phyloP scores from a whole-genome alignment of 1,140 invertebrate species.

The Tribolium castaneum region DNA sequence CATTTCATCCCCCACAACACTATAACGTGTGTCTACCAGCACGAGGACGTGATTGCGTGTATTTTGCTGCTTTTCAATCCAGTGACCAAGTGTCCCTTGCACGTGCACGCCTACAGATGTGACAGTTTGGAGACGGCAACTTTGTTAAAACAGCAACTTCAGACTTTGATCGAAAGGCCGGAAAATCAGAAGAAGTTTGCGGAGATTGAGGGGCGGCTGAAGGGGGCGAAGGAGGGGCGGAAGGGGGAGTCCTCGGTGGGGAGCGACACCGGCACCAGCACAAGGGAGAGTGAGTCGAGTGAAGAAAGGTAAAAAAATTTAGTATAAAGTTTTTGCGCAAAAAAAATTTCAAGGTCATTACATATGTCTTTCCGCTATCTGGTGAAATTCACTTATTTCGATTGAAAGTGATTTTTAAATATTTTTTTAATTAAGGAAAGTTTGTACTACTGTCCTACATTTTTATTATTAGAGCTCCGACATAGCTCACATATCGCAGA shows the following conservation, averaged over 20 bases:
- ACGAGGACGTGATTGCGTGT: constrained; percentile 91
- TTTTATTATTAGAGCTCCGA: not conserved
- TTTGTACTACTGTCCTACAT: not conserved
- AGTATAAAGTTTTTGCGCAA: no score
- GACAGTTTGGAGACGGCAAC: constrained; percentile 93
- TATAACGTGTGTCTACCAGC: constrained; percentile 85
- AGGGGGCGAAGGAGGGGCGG: constrained; percentile 66
- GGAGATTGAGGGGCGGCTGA: constrained; percentile 76
- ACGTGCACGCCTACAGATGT: constrained; percentile 95
- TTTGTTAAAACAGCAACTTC: constrained; percentile 84
- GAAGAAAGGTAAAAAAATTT: constrained; percentile 70
- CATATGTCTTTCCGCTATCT: not conserved
- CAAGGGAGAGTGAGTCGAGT: constrained; percentile 81
- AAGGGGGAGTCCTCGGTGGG: constrained; percentile 76
- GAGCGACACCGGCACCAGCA: constrained; percentile 77
- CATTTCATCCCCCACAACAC: constrained; percentile 96
- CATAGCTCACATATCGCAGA: no score
- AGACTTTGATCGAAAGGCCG: constrained; percentile 82
- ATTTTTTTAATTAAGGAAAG: not conserved
- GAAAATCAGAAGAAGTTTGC: constrained; percentile 89
- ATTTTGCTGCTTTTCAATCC: constrained; percentile 92
- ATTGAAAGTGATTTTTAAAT: not conserved
- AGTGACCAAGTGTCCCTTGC: constrained; percentile 85
- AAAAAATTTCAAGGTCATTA: not conserved
- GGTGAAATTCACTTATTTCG: not conserved